Evolutionary conservation across 2,888 invertebrate genomes (phyloP).

Genomic region (Brassicogethes aeneus): DNA sequence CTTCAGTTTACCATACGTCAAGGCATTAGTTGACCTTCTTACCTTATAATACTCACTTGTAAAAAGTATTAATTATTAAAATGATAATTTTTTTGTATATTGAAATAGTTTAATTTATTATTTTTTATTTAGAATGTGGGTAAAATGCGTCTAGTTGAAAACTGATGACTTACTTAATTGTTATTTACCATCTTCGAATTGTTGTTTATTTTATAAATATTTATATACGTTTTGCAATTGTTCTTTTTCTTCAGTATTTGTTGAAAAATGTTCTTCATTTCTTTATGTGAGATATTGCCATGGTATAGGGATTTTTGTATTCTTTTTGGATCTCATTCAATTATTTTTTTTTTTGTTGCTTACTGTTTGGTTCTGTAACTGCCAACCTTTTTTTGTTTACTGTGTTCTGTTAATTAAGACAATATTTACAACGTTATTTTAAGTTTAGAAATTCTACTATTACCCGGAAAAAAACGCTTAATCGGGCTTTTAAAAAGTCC

Average conservation of each 20-base stretch:
- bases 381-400: constrained; percentile 21
- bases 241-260: constrained; percentile 22
- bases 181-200: constrained; percentile 31
- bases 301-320: constrained; percentile 35
- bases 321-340: constrained; percentile 36
- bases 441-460: no score
- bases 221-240: constrained; percentile 21
- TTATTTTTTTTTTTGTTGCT: constrained; percentile 17
- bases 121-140: constrained; percentile 27
- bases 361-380: constrained; percentile 22
- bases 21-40: constrained; percentile 38
- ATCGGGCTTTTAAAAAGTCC: no score
- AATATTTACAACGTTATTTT: no score
- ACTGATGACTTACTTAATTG: constrained; percentile 22
- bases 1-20: constrained; percentile 38
- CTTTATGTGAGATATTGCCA: constrained; percentile 34
- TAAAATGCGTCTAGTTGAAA: constrained; percentile 23
- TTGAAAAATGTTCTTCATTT: constrained; percentile 22
- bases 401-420: constrained; percentile 24
- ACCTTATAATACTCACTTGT: constrained; percentile 37
- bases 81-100: constrained; percentile 25
- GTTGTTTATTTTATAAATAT: constrained; percentile 37
- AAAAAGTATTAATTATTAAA: constrained; percentile 27
- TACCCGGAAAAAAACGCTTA: no score
- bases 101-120: constrained; percentile 19